Evolutionary conservation across 2,888 invertebrate species (phyloP).

Genomic region (Thera obeliscata): DNA sequence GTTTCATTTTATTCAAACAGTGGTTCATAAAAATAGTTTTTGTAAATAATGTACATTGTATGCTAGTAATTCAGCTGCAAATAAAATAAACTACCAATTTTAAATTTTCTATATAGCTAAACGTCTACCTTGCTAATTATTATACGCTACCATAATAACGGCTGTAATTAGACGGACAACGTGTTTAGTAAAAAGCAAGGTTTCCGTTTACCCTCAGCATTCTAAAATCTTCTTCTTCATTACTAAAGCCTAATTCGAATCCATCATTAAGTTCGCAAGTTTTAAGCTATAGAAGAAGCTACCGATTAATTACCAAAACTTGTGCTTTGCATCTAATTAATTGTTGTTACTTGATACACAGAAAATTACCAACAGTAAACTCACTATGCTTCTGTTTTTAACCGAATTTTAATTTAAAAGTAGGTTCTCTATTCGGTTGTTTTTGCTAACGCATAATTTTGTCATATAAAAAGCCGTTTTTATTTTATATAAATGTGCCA

Average conservation of each 20-base stretch:
- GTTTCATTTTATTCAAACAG: too few relatives aligned
- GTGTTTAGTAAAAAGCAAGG: not conserved
- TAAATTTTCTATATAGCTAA: too few relatives aligned
- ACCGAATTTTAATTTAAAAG: too few relatives aligned
- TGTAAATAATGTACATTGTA: too few relatives aligned
- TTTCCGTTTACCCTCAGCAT: not conserved
- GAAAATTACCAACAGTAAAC: conserved; percentile 16
- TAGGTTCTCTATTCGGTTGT: too few relatives aligned
- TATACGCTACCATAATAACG: not conserved
- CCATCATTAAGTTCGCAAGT: conserved; percentile 42
- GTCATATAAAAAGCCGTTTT: too few relatives aligned
- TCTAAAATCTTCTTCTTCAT: conserved; percentile 23
- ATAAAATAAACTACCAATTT: too few relatives aligned
- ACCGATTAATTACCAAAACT: conserved; percentile 68
- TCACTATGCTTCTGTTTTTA: not conserved
- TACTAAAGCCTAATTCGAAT: conserved; percentile 34
- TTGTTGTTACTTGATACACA: conserved; percentile 46
- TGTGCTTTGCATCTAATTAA: conserved; percentile 61
- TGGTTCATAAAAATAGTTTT: too few relatives aligned
- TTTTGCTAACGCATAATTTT: too few relatives aligned
- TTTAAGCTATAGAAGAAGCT: conserved; percentile 56
- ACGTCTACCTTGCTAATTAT: too few relatives aligned
- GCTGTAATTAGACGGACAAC: not conserved
- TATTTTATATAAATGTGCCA: too few relatives aligned
- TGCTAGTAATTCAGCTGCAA: too few relatives aligned